Evolutionary conservation across 1,140 invertebrate genomes (phyloP).

Genomic region (Pteromalus puparum): DNA sequence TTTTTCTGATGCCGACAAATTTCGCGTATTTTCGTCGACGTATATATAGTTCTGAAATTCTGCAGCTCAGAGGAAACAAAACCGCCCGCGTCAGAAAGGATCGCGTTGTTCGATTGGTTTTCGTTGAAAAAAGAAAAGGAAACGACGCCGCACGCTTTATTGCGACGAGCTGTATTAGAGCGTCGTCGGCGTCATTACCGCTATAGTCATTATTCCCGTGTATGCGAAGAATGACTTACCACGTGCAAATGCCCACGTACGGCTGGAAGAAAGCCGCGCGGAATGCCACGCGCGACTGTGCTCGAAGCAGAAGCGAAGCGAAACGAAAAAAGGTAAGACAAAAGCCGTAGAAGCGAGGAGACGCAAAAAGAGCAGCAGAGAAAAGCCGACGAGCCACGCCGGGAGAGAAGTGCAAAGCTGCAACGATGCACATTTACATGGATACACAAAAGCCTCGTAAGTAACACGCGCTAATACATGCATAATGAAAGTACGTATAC

Average conservation of each 20-base stretch:
- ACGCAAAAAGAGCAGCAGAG: neutral
- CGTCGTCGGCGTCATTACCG: no score
- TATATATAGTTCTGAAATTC: no score
- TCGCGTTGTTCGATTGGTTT: no score
- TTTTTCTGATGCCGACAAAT: no score
- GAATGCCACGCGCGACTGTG: slow-evolving; percentile 3
- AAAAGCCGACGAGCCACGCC: neutral
- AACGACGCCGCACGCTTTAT: no score
- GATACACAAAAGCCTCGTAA: slow-evolving; percentile 59
- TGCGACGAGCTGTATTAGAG: no score
- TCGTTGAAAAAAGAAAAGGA: no score
- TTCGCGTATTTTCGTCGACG: no score
- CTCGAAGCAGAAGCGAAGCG: neutral
- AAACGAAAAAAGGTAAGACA: neutral
- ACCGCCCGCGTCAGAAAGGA: no score
- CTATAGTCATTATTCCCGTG: no score
- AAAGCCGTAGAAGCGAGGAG: neutral
- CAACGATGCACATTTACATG: slow-evolving; percentile 57
- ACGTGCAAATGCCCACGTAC: slow-evolving; percentile 12
- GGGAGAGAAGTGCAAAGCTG: slow-evolving; percentile 48
- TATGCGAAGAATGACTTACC: neutral
- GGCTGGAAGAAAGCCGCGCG: slow-evolving; percentile 25
- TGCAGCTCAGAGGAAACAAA: no score
- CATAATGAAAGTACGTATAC: slow-evolving; percentile 61
- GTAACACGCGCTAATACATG: slow-evolving; percentile 60